Base-by-base conservation (phyloP, 2,797 vertebrate species). In the Okamejei kenojei region DNA sequence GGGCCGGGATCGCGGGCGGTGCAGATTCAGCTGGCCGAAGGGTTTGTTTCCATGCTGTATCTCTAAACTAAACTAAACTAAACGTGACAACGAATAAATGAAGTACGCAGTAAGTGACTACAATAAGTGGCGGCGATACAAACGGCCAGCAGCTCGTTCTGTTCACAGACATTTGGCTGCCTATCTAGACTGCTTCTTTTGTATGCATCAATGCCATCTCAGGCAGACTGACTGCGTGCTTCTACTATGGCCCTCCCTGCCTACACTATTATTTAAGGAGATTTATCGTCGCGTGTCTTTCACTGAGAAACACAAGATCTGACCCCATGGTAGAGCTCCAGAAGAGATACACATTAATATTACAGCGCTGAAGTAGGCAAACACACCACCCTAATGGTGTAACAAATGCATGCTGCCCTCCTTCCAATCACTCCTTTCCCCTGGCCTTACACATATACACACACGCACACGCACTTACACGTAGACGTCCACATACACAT, bases 201-300 rank as follows among this genome's bases (percentile, higher is more conserved):
- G 95, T 95, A 96, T 96, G 96, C 95, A 96, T 96, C 96, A 96
- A 94, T 95, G 98, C 97, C 98, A 98, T 97, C 98, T 98, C 96
- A 95, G 96, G 97, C 96, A 98, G 97, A 96, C 97, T 96, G 97
- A 97, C 97, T 97, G 97, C 96, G 97, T 98, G 97, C 97, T 97
- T 97, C 96, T 94, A 94, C 96, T 96, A 96, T 97, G 97, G 98
- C 97, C 97, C 97, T 97, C 96, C 96, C 96, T 96, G 97, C 97
- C 96, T 97, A 96, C 96, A 96, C 96, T 97, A 97, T 97, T 98
- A 98, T 97, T 98, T 98, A 98, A 97, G 97, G 97, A 98, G 98
- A 99, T 98, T 98, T 98, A 98, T 98, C 97, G 97, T 96, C 94
- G 95, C 94, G 96, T 96, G 96, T 97, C 97, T 97, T 92, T 82